A percentile compares a stretch with the other conserved stretches of the same genome.
Conservation (phyloP, 2,797 vertebrate species). For the Monodelphis domestica region DNA sequence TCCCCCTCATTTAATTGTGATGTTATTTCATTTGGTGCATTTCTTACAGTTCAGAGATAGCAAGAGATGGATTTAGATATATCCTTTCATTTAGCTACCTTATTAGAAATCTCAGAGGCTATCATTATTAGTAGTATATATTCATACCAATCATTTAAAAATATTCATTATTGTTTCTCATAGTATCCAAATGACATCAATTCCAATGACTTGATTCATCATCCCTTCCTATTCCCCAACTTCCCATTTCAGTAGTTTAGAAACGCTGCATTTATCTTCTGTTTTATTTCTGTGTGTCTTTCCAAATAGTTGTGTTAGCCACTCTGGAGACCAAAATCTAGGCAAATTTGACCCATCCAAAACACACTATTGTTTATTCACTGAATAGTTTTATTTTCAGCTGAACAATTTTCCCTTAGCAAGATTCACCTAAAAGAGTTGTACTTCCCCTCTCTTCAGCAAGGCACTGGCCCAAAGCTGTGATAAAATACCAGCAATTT, state of each 20-base stretch:
- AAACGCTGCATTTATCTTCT: not conserved
- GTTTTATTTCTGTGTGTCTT: not conserved
- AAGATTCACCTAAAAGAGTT: constrained; percentile 69
- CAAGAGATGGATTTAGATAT: not conserved
- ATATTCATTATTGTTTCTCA: not conserved
- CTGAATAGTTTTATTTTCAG: constrained; percentile 72
- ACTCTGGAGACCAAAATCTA: not conserved
- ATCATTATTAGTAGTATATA: not conserved
- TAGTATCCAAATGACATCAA: not conserved
- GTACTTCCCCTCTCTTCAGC: constrained; percentile 26
- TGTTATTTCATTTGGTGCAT: not conserved
- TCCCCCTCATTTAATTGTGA: not conserved
- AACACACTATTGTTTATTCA: constrained; percentile 56
- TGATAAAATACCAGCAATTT: constrained; percentile 62
- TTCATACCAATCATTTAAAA: not conserved
- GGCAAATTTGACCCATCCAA: constrained; percentile 9
- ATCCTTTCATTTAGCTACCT: not conserved
- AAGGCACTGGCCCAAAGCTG: constrained; percentile 34
- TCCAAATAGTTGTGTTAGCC: not conserved
- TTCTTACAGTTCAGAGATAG: not conserved
- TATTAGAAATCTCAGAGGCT: not conserved
- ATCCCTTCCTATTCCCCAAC: not conserved
- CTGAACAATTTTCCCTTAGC: constrained; percentile 55
- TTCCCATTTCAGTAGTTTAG: not conserved
- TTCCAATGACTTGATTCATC: not conserved